Evolutionary conservation across 1,140 invertebrate genomes (phyloP), one percentile per base, ranked within the genome.

Genomic region (Pogonomyrmex californicus): DNA sequence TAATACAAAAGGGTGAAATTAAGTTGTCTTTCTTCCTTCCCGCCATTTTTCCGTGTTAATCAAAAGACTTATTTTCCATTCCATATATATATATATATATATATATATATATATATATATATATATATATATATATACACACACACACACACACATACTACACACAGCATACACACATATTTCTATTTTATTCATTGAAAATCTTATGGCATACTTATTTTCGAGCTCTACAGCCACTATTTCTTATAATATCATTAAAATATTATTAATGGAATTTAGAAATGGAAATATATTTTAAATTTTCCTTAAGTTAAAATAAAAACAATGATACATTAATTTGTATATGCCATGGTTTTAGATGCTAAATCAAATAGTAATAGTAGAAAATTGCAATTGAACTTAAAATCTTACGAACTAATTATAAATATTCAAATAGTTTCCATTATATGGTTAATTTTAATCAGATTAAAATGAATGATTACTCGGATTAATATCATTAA

Each of bases 221-320:
- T 10, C 3, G 12, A 66, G 1, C 38, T 54, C 41, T 65, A 76
- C 4, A 65, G 38, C 1, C 0, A 51, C 38, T 23, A n/a, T 23
- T 47, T 77, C 12, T 36, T 60, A 5, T 44, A 60, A 44, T 23
- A 60, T 75, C 41, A 54, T 41, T 38, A 56, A 62, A 10, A 75
- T 23, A 7, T 23, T 23, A 23, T 23, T 23, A 23, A 41, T 60
- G 33, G 60, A 38, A 23, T 41, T 56, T 6, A 9, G 3, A 60
- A 41, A 44, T 73, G 33, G 0, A 36, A 54, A 73, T 54, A 51
- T 30, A 12, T 36, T 23, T 51, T 38, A 56, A 38, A 38, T 68
- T 47, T 49, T 54, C 7, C n/a, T 6, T 36, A 75, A 75, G 6
- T 41, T 51, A 71, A 49, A 23, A 62, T 62, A 63, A 14, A 12